Conservation (phyloP, 1,140 invertebrate species). For the Sarcophaga bullata region DNA sequence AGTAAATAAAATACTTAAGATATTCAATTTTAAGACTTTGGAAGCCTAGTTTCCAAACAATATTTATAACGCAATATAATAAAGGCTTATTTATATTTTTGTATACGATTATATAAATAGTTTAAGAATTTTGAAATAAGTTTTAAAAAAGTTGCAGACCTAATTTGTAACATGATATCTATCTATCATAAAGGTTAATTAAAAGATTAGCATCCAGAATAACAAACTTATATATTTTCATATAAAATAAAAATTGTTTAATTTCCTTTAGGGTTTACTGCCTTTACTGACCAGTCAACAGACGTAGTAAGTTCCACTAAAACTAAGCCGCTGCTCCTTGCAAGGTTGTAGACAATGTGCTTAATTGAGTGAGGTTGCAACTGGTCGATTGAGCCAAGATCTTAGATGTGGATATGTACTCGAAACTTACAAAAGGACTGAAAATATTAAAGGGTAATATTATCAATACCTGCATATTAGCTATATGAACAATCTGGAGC, state of each 20-base stretch:
- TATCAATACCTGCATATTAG: too few species aligned
- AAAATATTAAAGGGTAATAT: too few species aligned
- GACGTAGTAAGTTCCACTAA: too few species aligned
- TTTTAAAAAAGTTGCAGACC: neutral
- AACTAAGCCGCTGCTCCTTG: too few species aligned
- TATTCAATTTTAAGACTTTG: neutral
- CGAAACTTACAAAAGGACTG: too few species aligned
- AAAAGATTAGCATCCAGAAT: neutral
- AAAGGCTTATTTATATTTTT: constrained; percentile 19
- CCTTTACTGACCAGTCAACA: too few species aligned
- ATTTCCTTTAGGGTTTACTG: too few species aligned
- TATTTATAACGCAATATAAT: neutral
- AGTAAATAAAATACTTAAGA: neutral
- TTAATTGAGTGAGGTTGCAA: too few species aligned
- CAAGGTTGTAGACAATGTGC: too few species aligned
- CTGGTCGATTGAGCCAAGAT: too few species aligned
- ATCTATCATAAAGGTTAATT: neutral
- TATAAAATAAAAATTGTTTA: neutral
- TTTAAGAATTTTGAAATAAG: neutral
- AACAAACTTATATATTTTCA: neutral
- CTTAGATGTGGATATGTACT: too few species aligned
- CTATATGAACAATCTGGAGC: too few species aligned
- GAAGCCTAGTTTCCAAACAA: neutral
- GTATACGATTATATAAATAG: constrained; percentile 21
- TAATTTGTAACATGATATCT: neutral